These are phyloP conservation scores for Ivindomyrus marchei DNA, from an alignment of 2,113 vertebrate genomes.

Conservation along the genomic window DNA sequence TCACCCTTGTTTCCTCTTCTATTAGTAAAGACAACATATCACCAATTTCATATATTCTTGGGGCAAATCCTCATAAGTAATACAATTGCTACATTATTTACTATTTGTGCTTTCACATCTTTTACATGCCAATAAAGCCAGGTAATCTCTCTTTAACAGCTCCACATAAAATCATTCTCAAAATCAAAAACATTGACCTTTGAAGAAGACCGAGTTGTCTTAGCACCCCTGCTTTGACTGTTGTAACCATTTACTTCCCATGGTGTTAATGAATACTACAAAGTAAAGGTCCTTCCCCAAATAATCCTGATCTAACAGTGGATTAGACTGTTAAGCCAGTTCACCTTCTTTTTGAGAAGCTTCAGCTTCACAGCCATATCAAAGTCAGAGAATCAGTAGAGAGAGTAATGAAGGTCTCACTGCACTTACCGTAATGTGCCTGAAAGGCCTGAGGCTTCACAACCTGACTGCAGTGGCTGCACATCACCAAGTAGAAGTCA, in stretches of 20 bases:
- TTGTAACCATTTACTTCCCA: not conserved
- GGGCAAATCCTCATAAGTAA: not conserved
- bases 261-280: not conserved
- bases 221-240: not conserved
- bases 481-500: conserved; percentile 84
- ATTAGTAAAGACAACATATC: not conserved
- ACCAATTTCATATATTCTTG: not conserved
- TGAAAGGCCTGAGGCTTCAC: conserved; percentile 89
- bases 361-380: not conserved
- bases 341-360: not conserved
- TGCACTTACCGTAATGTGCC: conserved; percentile 86
- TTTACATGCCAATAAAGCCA: not conserved
- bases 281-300: not conserved
- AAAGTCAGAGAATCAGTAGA: not conserved
- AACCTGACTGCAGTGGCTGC: conserved; percentile 81
- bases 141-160: not conserved
- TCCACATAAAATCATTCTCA: not conserved
- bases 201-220: not conserved
- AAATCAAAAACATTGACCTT: not conserved
- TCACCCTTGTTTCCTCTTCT: not conserved
- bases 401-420: not conserved
- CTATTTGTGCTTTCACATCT: not conserved
- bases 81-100: not conserved
- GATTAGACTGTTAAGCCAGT: not conserved
- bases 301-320: not conserved